Percentiles rank a stretch among this genome's conserved stretches.
Conservation (phyloP, 2,113 vertebrate genomes). For the Grammomys surdaster region DNA sequence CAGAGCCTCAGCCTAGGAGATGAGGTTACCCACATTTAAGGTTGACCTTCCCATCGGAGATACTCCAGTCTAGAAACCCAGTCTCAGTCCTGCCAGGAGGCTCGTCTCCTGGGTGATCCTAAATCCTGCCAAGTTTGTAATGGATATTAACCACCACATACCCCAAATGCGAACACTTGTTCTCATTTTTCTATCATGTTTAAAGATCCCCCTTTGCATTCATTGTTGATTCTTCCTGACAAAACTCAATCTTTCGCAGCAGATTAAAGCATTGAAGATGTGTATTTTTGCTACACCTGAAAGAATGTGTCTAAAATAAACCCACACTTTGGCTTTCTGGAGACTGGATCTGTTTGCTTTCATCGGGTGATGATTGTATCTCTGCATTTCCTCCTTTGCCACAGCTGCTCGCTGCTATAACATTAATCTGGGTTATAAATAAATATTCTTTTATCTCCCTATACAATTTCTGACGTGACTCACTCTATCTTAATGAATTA, state of each 20-base stretch:
- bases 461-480: not conserved
- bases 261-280: not conserved
- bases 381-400: not conserved
- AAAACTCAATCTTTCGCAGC: not conserved
- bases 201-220: not conserved
- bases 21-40: not conserved
- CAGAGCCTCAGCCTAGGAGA: too few relatives aligned
- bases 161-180: not conserved
- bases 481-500: conserved; percentile 28
- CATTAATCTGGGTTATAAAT: conserved; percentile 7
- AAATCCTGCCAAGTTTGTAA: not conserved
- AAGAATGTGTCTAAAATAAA: not conserved
- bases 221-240: not conserved
- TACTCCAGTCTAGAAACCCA: not conserved
- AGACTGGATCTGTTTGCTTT: not conserved
- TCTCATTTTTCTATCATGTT: not conserved
- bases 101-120: not conserved
- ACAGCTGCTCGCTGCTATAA: not conserved
- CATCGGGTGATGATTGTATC: not conserved
- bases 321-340: not conserved
- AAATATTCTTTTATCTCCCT: not conserved
- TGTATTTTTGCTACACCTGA: not conserved
- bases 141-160: not conserved
- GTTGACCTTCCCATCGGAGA: too few relatives aligned
- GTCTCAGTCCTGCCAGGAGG: not conserved